Base-by-base conservation (phyloP, 2,113 vertebrate genomes). In the Shinisaurus crocodilurus region DNA sequence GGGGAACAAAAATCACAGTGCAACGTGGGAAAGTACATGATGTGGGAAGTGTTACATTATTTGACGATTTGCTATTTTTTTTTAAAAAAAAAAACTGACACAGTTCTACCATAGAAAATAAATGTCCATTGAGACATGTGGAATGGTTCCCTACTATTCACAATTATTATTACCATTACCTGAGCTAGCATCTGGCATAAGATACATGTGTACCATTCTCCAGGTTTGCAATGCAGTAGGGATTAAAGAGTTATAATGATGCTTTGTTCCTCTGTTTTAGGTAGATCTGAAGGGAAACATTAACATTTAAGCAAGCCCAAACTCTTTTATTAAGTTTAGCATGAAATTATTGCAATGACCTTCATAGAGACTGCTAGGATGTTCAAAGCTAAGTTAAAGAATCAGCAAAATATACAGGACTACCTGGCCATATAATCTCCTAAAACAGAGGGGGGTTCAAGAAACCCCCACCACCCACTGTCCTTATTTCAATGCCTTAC, bases 131-230 rank as follows among this genome's bases (percentile, higher is more conserved):
- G 70, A 91, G 65, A 90, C 91, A 88, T 6, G 15, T 87, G 45
- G 76, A 91, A 92, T 40, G 34, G 82, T 67, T 92, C 40, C 69
- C 74, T 54, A 0, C 0, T 90, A 54, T 87, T 93, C 90, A 72
- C 45, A 89, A 79, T 43, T 83, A 93, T 79, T 82, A 92, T 91
- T 89, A 82, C 57, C 50, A n/a, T 89, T 90, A 32, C n/a, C 77
- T 67, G 82, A 86, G 13, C 86, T 65, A 90, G 85, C 10, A 94
- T 92, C 88, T 83, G 60, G 45, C 82, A 29, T 77, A 65, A 93
- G 48, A 34, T 43, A 37, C 45, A 89, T 63, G 43, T 65, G 54
- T 67, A 89, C 50, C 37, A 90, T 2, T 48, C 81, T 87, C 43
- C 65, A 34, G 40, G 67, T 85, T 91, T 83, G 18, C 18, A 80